Evolutionary conservation across 2,797 vertebrate genomes (phyloP).

Genomic region (Uromys caudimaculatus): DNA sequence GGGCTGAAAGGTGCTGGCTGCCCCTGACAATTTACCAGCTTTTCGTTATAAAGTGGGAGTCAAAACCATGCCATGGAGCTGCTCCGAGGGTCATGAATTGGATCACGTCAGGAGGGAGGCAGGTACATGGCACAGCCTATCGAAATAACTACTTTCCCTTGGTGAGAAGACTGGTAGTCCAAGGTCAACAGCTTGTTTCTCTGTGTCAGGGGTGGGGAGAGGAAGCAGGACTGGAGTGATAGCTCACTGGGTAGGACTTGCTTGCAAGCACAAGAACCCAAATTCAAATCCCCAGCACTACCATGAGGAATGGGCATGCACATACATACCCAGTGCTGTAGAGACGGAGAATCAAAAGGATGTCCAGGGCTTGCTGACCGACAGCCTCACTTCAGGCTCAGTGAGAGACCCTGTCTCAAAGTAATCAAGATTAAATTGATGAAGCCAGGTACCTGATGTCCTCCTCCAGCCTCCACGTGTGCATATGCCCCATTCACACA

Average conservation of each 20-base stretch:
- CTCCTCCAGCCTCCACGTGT: not conserved
- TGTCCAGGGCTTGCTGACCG: too few species aligned
- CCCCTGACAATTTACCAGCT: not conserved
- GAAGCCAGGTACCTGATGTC: not conserved
- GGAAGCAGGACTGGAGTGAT: not conserved
- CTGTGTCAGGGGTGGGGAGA: not conserved
- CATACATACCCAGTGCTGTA: too few species aligned
- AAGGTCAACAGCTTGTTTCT: slow-evolving; percentile 9
- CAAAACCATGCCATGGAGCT: not conserved
- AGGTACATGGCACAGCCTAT: not conserved
- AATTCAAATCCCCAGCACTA: not conserved
- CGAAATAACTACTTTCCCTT: not conserved
- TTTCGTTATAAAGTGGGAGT: slow-evolving; percentile 10
- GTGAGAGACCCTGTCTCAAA: not conserved
- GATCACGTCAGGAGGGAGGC: not conserved
- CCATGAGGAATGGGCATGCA: too few species aligned
- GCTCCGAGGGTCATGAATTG: not conserved
- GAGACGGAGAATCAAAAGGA: not conserved
- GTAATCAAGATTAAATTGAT: not conserved
- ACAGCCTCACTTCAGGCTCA: not conserved
- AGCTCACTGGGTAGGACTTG: not conserved
- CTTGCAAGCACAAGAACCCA: not conserved
- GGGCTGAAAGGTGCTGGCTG: not conserved
- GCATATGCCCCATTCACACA: not conserved
- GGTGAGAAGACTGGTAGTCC: not conserved